phyloP scores from a whole-genome alignment of 2,113 vertebrate species.

The Promerops cafer region DNA sequence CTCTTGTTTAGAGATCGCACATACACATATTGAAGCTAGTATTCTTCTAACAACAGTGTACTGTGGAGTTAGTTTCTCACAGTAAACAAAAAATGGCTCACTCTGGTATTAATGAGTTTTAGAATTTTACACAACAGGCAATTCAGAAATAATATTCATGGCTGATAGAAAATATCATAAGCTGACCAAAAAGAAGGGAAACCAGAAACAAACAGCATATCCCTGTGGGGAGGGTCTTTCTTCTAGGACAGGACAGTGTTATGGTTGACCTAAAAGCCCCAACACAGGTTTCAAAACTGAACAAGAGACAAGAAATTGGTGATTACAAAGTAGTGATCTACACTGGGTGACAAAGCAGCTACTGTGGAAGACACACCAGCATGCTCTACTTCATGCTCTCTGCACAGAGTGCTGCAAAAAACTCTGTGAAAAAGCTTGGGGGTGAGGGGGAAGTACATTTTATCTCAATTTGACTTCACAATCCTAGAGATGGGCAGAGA shows the following conservation, averaged over 20 bases:
- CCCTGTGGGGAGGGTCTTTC: background rate
- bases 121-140: background rate
- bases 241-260: background rate
- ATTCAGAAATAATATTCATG: background rate
- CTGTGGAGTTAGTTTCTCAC: background rate
- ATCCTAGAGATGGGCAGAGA: background rate
- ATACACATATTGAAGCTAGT: background rate
- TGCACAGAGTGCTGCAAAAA: background rate
- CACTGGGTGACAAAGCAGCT: background rate
- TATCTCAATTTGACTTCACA: background rate
- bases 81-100: background rate
- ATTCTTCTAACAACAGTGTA: background rate
- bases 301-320: background rate
- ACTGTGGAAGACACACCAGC: rapidly evolving
- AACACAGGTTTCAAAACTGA: background rate
- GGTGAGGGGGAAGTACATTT: background rate
- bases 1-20: background rate
- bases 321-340: background rate
- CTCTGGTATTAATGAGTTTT: background rate
- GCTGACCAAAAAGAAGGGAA: background rate
- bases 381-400: background rate
- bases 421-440: background rate
- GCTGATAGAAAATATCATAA: background rate
- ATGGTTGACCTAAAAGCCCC: background rate
- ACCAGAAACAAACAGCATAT: background rate